phyloP scores from a whole-genome alignment of 1,140 invertebrate species.

The Battus philenor region DNA sequence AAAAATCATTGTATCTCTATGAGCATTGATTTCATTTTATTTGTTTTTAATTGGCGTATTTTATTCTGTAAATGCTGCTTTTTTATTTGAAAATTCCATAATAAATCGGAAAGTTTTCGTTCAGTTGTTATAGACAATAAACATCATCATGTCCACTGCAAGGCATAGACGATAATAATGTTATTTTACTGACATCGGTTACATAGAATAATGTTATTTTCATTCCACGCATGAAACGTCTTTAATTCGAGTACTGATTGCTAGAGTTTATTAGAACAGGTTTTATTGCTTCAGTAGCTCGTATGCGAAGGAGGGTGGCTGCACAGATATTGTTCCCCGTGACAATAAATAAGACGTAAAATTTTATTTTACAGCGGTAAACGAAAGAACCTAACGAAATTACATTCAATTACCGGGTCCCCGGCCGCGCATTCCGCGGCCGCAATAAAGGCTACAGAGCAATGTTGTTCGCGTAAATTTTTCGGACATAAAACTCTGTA shows the following conservation, averaged over 20 bases:
- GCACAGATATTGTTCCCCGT: constrained; percentile 57
- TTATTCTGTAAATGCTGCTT: no score
- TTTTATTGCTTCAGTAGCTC: constrained; percentile 34
- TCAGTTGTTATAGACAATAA: no score
- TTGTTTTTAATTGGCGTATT: no score
- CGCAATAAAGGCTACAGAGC: constrained; percentile 63
- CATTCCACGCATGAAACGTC: constrained; percentile 20
- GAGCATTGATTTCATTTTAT: no score
- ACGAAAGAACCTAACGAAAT: constrained; percentile 72
- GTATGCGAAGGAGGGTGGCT: constrained; percentile 24
- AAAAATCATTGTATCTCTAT: no score
- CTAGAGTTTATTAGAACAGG: constrained; percentile 31
- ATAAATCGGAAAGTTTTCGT: no score
- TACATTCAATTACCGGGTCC: constrained; percentile 70
- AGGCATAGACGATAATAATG: constrained; percentile 51
- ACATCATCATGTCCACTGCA: no score
- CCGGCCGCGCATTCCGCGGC: constrained; percentile 56
- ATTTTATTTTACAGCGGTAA: constrained; percentile 72
- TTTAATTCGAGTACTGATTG: constrained; percentile 36
- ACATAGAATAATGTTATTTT: constrained; percentile 19
- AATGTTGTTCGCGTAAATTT: constrained; percentile 69
- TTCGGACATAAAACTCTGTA: constrained; percentile 73
- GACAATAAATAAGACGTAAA: constrained; percentile 71
- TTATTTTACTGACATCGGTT: constrained; percentile 30
- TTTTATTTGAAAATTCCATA: no score